Conservation (phyloP, 2,113 vertebrate genomes). For the Thalassarche chlororhynchos region DNA sequence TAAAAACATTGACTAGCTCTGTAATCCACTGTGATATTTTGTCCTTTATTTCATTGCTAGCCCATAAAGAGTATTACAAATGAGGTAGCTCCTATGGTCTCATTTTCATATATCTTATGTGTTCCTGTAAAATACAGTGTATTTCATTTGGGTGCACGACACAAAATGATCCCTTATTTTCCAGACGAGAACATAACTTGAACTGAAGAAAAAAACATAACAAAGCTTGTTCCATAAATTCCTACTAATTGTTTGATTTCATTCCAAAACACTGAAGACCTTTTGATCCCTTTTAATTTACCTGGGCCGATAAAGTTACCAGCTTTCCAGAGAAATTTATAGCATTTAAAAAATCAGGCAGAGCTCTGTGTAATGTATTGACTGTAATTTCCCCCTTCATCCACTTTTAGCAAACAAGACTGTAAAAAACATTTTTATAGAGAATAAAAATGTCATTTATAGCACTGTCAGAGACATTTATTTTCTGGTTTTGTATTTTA, state of each 20-base stretch:
- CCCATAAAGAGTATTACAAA: not conserved
- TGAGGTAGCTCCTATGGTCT: not conserved
- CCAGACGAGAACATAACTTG: not conserved
- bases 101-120: not conserved
- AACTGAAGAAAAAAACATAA: not conserved
- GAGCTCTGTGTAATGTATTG: not conserved
- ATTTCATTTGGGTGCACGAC: not conserved
- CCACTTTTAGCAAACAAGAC: not conserved
- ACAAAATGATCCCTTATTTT: not conserved
- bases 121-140: not conserved
- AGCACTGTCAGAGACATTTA: not conserved
- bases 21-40: not conserved
- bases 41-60: not conserved
- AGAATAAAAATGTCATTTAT: not conserved
- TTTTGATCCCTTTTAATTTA: not conserved
- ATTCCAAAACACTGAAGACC: not conserved
- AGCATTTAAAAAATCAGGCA: not conserved
- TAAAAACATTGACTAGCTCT: not conserved
- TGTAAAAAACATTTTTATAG: not conserved
- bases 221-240: not conserved
- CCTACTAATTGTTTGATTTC: not conserved
- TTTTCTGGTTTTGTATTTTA: not conserved
- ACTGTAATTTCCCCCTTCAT: not conserved
- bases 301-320: not conserved
- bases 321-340: not conserved